These are phyloP conservation scores for Tenualosa thibaudeaui DNA, from an alignment of 2,797 vertebrate species.

Conservation along the genomic window DNA sequence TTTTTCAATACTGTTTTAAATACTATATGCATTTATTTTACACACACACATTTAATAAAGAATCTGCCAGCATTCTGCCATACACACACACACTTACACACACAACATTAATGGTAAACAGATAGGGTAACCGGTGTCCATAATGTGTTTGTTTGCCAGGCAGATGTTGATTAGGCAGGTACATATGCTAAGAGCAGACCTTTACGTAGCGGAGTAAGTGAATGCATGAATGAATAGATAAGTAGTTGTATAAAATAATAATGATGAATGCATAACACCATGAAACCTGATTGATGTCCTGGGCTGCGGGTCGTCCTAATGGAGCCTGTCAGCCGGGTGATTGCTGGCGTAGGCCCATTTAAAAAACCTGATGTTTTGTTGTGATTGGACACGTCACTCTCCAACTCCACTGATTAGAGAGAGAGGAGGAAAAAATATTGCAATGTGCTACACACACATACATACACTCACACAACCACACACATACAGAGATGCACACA, in stretches of 20 bases:
- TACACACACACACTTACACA: background rate
- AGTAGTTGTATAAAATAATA: slow-evolving; percentile 76
- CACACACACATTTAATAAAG: background rate
- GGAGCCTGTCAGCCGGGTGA: slow-evolving; percentile 89
- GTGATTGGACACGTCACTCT: slow-evolving; percentile 99
- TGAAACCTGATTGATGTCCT: slow-evolving; percentile 93
- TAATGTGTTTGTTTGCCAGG: slow-evolving; percentile 66
- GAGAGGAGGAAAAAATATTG: slow-evolving; percentile 67
- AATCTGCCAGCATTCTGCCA: background rate
- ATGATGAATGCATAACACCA: slow-evolving; percentile 74
- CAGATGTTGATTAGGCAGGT: slow-evolving; percentile 67
- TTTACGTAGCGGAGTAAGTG: slow-evolving; percentile 32
- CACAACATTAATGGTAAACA: slow-evolving; percentile 39
- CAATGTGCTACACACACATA: slow-evolving; percentile 71
- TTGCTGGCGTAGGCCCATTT: slow-evolving; percentile 90
- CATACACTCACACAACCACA: background rate
- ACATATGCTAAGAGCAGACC: slow-evolving; percentile 59
- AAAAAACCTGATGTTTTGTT: slow-evolving; percentile 96
- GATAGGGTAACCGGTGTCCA: slow-evolving; percentile 55
- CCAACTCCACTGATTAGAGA: slow-evolving; percentile 96
- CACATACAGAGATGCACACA: background rate
- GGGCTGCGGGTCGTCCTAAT: slow-evolving; percentile 87
- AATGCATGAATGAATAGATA: slow-evolving; percentile 69
- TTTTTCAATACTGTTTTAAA: background rate
- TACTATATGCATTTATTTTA: background rate